These are phyloP conservation scores for Tigriopus californicus DNA, from an alignment of 2,888 invertebrate species.

Conservation along the genomic window DNA sequence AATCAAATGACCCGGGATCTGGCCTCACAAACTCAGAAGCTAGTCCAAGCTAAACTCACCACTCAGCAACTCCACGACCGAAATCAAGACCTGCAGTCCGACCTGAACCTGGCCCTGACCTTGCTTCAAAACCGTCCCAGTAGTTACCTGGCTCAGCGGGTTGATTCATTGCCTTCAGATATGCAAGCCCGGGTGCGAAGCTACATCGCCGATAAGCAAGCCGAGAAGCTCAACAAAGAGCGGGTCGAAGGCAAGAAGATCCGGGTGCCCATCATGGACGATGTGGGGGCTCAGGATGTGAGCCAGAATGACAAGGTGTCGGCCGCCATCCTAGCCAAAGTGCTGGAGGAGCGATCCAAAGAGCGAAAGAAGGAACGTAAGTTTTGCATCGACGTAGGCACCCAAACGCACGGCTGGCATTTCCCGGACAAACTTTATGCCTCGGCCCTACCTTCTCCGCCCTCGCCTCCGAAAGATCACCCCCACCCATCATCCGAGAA, in stretches of 20 bases:
- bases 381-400: slow-evolving; percentile 16
- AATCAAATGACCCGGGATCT: slow-evolving; percentile 67
- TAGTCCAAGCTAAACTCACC: slow-evolving; percentile 65
- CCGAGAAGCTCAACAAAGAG: background rate
- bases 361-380: slow-evolving; percentile 29
- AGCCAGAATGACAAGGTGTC: slow-evolving; percentile 35
- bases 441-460: background rate
- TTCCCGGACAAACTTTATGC: slow-evolving; percentile 3
- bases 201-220: background rate
- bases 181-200: background rate
- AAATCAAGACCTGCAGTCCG: slow-evolving; percentile 32
- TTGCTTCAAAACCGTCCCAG: slow-evolving; percentile 2
- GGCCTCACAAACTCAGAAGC: slow-evolving; percentile 45
- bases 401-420: slow-evolving; percentile 10
- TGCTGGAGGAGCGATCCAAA: slow-evolving; percentile 50
- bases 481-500: background rate
- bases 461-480: background rate
- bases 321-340: slow-evolving; percentile 75
- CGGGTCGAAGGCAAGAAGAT: background rate
- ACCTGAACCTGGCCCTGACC: slow-evolving; percentile 3
- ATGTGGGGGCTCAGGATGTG: background rate
- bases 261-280: background rate
- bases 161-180: background rate
- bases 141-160: background rate
- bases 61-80: slow-evolving; percentile 63